phyloP scores from a whole-genome alignment of 2,113 vertebrate species.

The Platycercus adscitus region DNA sequence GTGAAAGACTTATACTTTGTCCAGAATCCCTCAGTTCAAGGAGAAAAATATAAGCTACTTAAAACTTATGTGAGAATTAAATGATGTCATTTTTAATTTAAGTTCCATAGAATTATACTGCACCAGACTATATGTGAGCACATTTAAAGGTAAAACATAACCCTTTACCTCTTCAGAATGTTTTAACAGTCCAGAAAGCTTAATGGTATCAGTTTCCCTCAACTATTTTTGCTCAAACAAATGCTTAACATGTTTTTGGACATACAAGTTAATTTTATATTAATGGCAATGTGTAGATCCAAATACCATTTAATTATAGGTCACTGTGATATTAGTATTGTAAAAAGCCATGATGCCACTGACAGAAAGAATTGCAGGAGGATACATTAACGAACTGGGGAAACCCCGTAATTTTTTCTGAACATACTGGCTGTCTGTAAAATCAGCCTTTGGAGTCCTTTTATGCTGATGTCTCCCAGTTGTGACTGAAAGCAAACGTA shows the following conservation, averaged over 20 bases:
- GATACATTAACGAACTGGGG: not conserved
- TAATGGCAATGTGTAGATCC: not conserved
- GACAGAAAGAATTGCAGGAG: constrained; percentile 1
- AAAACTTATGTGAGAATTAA: not conserved
- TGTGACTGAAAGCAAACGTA: not conserved
- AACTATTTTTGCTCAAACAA: not conserved
- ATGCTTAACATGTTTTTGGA: not conserved
- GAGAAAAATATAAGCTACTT: not conserved
- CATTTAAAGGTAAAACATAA: not conserved
- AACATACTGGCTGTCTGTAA: not conserved
- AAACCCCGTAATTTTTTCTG: not conserved
- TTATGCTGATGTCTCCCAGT: not conserved
- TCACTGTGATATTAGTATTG: not conserved
- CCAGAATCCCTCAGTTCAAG: not conserved
- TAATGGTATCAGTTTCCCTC: not conserved
- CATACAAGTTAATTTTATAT: not conserved
- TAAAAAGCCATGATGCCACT: not conserved
- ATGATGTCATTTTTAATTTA: not conserved
- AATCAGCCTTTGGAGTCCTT: not conserved
- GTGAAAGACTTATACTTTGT: not conserved
- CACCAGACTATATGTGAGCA: not conserved
- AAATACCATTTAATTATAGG: not conserved
- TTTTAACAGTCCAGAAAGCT: not conserved
- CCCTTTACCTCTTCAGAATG: not conserved
- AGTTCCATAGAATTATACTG: not conserved